Evolutionary conservation across 2,797 vertebrate genomes (phyloP), one percentile per base, ranked within the genome.

Genomic region (Esox masquinongy): DNA sequence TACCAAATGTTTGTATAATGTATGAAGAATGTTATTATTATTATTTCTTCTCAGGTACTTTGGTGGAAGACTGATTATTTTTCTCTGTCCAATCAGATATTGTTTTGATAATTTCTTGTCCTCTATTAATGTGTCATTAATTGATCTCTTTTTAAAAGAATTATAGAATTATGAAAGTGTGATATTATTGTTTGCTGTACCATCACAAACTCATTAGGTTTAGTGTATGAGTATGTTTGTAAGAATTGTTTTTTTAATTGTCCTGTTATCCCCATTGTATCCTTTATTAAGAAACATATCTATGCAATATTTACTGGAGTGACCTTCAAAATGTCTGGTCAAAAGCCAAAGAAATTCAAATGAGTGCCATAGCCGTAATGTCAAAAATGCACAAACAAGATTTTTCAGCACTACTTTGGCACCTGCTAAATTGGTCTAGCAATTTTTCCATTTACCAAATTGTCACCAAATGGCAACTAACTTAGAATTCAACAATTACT

Each of bases 51-150:
- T 67, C 31, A 36, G 64, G 64, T 67, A 67, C 64, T 67, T 67
- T 67, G 64, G 26, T 36, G 64, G 68, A 78, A 43, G 63, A 68
- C 11, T 56, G 24, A 12, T 15, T 12, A 8, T 56, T 64, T 66
- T 53, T 22, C 70, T 63, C 63, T 75, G 14, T 51, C 34, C 67
- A 39, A 50, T 26, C 56, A 64, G 47, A 51, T 79, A 12, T 77
- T 77, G 71, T 80, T 73, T 84, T 51, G 50, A 59, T 39, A 12
- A 72, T 72, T 12, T 59, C 50, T 12, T 34, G 26, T 71, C 70
- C 49, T 53, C 85, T 56, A 72, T 83, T 77, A 63, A 80, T 74
- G 70, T 83, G 50, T 80, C 73, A 70, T 82, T 67, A 75, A 79
- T 85, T 68, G 80, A 75, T 68, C 77, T 80, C 72, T 77, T 80